These are phyloP conservation scores for Chiloscyllium punctatum DNA, from an alignment of 2,797 vertebrate genomes.

Conservation along the genomic window DNA sequence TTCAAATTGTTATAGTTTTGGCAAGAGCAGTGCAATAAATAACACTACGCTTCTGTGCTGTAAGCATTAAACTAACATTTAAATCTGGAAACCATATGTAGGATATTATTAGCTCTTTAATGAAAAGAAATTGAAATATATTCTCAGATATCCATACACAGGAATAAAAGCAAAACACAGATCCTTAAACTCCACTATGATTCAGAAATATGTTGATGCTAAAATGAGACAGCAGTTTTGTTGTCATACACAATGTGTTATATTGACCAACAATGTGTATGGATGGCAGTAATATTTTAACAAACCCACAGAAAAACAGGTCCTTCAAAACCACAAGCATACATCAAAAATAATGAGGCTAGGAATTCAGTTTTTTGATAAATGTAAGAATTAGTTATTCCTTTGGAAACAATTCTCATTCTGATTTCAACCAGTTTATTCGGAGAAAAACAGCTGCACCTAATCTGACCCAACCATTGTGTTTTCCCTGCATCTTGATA, in stretches of 20 bases:
- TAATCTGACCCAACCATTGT: neutral
- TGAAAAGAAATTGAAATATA: conserved; percentile 56
- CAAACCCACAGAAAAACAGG: neutral
- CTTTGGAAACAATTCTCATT: neutral
- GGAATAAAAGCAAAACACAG: neutral
- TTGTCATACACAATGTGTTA: neutral
- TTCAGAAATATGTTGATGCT: neutral
- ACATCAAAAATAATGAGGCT: neutral
- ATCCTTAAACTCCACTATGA: neutral
- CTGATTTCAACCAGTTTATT: neutral
- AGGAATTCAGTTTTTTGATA: neutral
- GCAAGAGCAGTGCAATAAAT: neutral
- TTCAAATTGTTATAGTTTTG: conserved; percentile 11
- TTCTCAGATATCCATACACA: conserved; percentile 48
- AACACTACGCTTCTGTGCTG: conserved; percentile 32
- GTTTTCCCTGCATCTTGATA: neutral
- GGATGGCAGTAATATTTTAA: neutral
- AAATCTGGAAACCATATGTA: conserved; percentile 74
- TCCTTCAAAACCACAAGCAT: neutral
- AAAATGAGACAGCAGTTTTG: neutral
- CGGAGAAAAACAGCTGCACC: neutral
- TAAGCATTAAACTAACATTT: conserved; percentile 51
- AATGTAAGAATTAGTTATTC: neutral
- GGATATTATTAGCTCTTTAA: conserved; percentile 51
- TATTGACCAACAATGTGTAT: neutral